phyloP scores from a whole-genome alignment of 1,140 invertebrate species.

The Gonioctena quinquepunctata region DNA sequence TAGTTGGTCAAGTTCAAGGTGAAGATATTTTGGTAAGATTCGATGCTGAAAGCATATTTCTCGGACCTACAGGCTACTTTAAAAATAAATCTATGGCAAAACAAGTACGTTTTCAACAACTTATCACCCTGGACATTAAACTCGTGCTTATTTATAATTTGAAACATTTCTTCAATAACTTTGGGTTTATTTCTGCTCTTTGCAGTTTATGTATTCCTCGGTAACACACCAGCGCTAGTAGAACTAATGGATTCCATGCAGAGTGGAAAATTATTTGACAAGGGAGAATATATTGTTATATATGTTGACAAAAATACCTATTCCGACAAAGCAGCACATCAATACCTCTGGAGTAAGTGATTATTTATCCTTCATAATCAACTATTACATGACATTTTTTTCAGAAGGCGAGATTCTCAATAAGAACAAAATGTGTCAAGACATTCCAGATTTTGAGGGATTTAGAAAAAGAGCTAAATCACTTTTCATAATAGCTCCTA shows the following conservation, averaged over 20 bases:
- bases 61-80: too few species aligned
- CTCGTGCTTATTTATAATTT: too few species aligned
- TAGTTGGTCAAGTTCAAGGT: too few species aligned
- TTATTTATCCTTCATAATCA: constrained; percentile 4
- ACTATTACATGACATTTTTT: constrained; percentile 15
- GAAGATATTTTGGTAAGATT: too few species aligned
- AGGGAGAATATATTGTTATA: constrained; percentile 94
- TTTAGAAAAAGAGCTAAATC: constrained; percentile 76
- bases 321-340: constrained; percentile 71
- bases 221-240: constrained; percentile 75
- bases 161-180: too few species aligned
- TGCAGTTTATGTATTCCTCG: constrained; percentile 92
- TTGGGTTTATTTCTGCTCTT: constrained; percentile 45
- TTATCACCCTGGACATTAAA: too few species aligned
- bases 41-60: too few species aligned
- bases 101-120: too few species aligned
- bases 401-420: constrained; percentile 61
- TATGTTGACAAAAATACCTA: constrained; percentile 91
- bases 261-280: constrained; percentile 79
- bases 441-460: constrained; percentile 60
- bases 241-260: constrained; percentile 92
- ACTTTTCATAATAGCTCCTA: constrained; percentile 82
- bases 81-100: too few species aligned
- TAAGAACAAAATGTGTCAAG: constrained; percentile 64
- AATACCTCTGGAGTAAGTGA: constrained; percentile 89